A percentile compares a stretch with the other conserved stretches of the same genome.
Conservation (phyloP, 64 coral and sea anemone species). For the Pocillopora damicornis region DNA sequence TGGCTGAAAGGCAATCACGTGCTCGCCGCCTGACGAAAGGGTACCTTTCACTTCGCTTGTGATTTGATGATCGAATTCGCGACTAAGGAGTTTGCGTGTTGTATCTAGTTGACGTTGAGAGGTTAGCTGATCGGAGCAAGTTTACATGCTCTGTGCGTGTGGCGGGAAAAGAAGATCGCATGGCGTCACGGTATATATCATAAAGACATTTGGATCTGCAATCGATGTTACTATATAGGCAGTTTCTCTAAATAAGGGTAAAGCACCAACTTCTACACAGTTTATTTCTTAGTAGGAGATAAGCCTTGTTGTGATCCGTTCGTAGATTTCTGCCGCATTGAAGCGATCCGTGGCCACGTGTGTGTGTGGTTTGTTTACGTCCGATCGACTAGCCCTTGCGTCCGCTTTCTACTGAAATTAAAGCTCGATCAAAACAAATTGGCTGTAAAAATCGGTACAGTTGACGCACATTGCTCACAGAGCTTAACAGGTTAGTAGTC, state of each 20-base stretch:
- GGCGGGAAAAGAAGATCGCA: constrained; percentile 19
- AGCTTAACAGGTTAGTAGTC: background rate
- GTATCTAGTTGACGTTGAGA: constrained; percentile 24
- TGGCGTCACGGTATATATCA: constrained; percentile 19
- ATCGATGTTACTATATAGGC: constrained; percentile 10
- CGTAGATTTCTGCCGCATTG: background rate
- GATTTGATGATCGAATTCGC: constrained; percentile 31
- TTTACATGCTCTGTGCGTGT: constrained; percentile 9
- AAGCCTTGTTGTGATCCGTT: background rate
- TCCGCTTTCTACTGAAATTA: background rate
- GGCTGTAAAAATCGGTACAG: background rate
- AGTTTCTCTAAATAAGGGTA: constrained; percentile 9
- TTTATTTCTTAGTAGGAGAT: background rate
- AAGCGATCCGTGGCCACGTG: constrained; percentile 31
- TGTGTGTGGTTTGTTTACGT: constrained; percentile 41
- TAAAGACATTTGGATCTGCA: background rate
- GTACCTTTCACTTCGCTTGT: constrained; percentile 9
- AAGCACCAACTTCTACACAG: background rate
- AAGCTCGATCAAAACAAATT: background rate
- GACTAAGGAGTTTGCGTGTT: constrained; percentile 29
- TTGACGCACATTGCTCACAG: background rate
- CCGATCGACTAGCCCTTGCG: constrained; percentile 5
- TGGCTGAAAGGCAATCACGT: constrained; percentile 12
- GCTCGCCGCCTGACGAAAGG: background rate
- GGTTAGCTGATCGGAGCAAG: constrained; percentile 18